phyloP scores from a whole-genome alignment of 1,140 invertebrate species.

The Globodera rostochiensis region DNA sequence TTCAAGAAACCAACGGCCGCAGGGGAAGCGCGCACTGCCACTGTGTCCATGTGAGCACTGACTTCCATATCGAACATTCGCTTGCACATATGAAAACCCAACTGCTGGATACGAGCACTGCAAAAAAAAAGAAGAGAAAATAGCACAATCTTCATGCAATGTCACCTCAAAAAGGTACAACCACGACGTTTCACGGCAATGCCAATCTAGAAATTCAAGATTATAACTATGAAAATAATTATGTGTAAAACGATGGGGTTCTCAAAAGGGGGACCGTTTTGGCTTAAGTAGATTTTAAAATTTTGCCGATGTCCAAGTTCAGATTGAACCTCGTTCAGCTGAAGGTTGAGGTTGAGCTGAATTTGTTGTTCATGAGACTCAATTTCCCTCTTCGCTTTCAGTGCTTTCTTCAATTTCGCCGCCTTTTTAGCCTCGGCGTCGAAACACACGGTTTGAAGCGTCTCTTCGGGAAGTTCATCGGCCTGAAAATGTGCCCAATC shows the following conservation, averaged over 20 bases:
- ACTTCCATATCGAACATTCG: constrained; percentile 63
- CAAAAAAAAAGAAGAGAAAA: background rate
- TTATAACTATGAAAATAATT: background rate
- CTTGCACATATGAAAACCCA: constrained; percentile 57
- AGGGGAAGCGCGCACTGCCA: constrained; percentile 80
- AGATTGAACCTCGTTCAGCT: constrained; percentile 47
- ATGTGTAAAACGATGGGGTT: too few relatives aligned
- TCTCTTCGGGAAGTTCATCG: constrained; percentile 14
- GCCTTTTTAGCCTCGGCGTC: background rate
- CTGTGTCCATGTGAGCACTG: constrained; percentile 73
- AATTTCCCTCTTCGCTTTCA: constrained; percentile 21
- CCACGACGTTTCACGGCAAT: constrained; percentile 44
- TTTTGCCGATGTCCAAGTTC: constrained; percentile 5
- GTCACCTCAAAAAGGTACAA: constrained; percentile 22
- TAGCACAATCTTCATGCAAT: background rate
- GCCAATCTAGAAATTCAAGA: constrained; percentile 39
- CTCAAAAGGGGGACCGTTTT: too few relatives aligned
- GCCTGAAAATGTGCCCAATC: background rate
- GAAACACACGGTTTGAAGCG: background rate
- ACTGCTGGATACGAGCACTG: constrained; percentile 43
- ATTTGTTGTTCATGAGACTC: constrained; percentile 52
- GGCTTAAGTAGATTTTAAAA: too few relatives aligned
- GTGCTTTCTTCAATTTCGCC: background rate
- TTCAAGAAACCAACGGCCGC: constrained; percentile 83
- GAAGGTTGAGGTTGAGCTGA: constrained; percentile 55